Conservation (phyloP, 2,888 invertebrate species). For the Epirrita christyi region DNA sequence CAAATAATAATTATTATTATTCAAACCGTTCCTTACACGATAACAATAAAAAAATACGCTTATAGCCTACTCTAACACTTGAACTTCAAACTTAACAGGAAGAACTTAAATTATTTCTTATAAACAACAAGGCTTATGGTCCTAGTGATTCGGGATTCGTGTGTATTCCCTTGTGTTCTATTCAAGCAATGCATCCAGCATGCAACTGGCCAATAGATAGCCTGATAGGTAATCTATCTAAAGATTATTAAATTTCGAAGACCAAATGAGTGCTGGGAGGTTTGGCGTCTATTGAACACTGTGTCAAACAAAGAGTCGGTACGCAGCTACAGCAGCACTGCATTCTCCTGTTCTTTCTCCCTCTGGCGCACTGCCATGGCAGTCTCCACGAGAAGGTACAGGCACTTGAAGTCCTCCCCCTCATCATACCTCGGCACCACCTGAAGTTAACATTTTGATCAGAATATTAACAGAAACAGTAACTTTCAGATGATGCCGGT, state of each 20-base stretch:
- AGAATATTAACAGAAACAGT: constrained; percentile 19
- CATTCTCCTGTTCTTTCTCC: constrained; percentile 58
- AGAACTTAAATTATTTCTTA: constrained; percentile 11
- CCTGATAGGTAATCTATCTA: too few relatives aligned
- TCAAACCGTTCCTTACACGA: constrained; percentile 12
- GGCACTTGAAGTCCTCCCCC: constrained; percentile 68
- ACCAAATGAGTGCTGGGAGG: too few relatives aligned
- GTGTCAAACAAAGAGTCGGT: too few relatives aligned
- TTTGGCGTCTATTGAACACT: too few relatives aligned
- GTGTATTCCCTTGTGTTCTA: too few relatives aligned
- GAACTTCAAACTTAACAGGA: constrained; percentile 1
- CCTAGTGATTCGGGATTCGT: neutral
- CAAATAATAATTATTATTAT: constrained; percentile 15
- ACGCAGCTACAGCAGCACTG: constrained; percentile 11
- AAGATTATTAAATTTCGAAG: too few relatives aligned
- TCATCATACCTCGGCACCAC: constrained; percentile 62
- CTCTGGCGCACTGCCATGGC: constrained; percentile 72
- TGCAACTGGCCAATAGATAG: too few relatives aligned
- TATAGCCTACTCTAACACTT: constrained; percentile 5
- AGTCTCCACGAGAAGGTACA: constrained; percentile 72
- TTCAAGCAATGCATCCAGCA: too few relatives aligned
- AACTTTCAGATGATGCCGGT: constrained; percentile 72
- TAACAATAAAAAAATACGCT: constrained; percentile 10
- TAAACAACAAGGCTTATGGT: neutral
- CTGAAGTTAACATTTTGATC: constrained; percentile 54